These are phyloP conservation scores for Neosilurus mollespiculum DNA, from an alignment of 2,797 vertebrate species.

Conservation along the genomic window DNA sequence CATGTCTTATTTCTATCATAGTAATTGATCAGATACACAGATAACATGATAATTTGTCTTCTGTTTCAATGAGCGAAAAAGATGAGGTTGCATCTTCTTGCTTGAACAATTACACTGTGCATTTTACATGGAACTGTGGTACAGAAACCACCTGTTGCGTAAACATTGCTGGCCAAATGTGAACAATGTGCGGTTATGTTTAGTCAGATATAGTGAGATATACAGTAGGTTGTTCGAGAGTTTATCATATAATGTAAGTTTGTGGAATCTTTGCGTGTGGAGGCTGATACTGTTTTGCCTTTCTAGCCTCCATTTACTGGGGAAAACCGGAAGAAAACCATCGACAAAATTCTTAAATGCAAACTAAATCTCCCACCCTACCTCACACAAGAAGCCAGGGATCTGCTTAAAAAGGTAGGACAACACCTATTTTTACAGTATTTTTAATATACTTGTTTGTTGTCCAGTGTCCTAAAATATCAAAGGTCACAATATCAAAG, in stretches of 20 bases:
- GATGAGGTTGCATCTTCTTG: neutral
- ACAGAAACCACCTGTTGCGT: neutral
- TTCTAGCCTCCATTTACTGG: constrained; percentile 92
- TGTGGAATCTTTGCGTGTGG: neutral
- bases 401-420: constrained; percentile 92
- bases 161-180: neutral
- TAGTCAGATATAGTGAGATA: neutral
- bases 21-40: neutral
- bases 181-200: neutral
- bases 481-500: too few species aligned
- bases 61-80: neutral
- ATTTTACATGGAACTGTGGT: neutral
- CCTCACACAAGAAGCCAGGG: constrained; percentile 99
- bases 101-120: neutral
- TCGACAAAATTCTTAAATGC: constrained; percentile 98
- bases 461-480: too few species aligned
- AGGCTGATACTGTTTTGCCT: neutral
- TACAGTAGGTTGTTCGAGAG: neutral
- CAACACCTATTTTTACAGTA: neutral
- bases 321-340: constrained; percentile 97
- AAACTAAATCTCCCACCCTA: constrained; percentile 98
- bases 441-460: neutral
- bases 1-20: neutral
- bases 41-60: neutral
- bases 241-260: neutral